Percentiles rank a stretch among this genome's conserved stretches.
Conservation (phyloP, 2,888 invertebrate genomes). For the Heteromyza rotundicornis region DNA sequence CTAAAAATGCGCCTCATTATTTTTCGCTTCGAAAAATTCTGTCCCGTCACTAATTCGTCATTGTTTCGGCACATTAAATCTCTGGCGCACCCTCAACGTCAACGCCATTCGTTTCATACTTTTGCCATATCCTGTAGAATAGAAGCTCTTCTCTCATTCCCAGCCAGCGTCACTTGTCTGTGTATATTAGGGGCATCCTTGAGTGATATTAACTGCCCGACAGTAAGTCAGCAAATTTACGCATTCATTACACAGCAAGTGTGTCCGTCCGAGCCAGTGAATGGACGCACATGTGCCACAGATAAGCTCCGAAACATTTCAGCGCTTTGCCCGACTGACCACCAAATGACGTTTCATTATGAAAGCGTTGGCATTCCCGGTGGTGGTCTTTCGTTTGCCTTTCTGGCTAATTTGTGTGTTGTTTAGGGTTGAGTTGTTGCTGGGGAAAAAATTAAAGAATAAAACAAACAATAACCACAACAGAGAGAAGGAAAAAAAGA, state of each 20-base stretch:
- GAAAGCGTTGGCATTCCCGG: slow-evolving; percentile 1
- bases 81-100: slow-evolving; percentile 34
- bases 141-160: no score
- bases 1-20: slow-evolving; percentile 43
- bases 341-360: slow-evolving; percentile 11
- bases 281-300: background rate
- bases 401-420: background rate
- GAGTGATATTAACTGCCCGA: slow-evolving; percentile 53
- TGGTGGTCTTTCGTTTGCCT: background rate
- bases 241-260: slow-evolving; percentile 14
- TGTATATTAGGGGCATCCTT: slow-evolving; percentile 31
- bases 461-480: no score
- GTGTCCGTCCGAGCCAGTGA: no score
- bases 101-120: slow-evolving; percentile 34
- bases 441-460: no score
- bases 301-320: background rate
- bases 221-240: slow-evolving; percentile 47
- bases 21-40: slow-evolving; percentile 51
- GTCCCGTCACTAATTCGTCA: slow-evolving; percentile 56
- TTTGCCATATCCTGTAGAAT: no score
- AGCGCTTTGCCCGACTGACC: background rate
- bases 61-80: slow-evolving; percentile 56
- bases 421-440: no score
- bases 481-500: background rate
- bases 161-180: background rate